Evolutionary conservation across 2,113 vertebrate species (phyloP).

Genomic region (Lagopus muta): DNA sequence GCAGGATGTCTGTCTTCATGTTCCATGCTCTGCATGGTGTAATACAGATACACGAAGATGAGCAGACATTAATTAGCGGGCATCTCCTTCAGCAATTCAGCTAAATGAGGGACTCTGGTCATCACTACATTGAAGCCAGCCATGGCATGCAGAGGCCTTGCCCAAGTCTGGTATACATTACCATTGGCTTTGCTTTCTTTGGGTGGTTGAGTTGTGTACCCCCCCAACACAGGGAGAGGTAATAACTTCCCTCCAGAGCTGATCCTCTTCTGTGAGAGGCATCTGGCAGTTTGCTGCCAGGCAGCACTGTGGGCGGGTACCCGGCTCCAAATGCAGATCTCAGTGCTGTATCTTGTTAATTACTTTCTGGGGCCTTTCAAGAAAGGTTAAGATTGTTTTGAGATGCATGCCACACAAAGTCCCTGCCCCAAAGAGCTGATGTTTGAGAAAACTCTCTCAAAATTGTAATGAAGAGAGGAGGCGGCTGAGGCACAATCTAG

Average conservation of each 20-base stretch:
- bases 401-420: not conserved
- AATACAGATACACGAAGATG: fast-evolving
- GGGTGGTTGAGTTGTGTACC: fast-evolving
- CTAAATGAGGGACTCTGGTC: fast-evolving
- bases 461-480: constrained; percentile 3
- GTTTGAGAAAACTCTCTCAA: constrained; percentile 4
- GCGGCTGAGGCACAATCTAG: constrained; percentile 40
- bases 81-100: fast-evolving
- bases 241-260: not conserved
- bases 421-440: not conserved
- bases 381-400: not conserved
- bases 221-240: not conserved
- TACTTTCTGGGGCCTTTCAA: not conserved
- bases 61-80: not conserved
- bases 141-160: not conserved
- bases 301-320: not conserved
- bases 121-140: not conserved
- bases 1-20: not conserved
- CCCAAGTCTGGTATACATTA: fast-evolving
- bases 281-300: not conserved
- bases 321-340: not conserved
- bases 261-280: not conserved
- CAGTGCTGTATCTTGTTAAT: not conserved
- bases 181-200: fast-evolving
- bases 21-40: fast-evolving